A percentile compares a stretch with the other conserved stretches of the same genome.
Evolutionary conservation across 2,797 vertebrate species (phyloP).

Genomic region (Phrynocephalus vlangalii): DNA sequence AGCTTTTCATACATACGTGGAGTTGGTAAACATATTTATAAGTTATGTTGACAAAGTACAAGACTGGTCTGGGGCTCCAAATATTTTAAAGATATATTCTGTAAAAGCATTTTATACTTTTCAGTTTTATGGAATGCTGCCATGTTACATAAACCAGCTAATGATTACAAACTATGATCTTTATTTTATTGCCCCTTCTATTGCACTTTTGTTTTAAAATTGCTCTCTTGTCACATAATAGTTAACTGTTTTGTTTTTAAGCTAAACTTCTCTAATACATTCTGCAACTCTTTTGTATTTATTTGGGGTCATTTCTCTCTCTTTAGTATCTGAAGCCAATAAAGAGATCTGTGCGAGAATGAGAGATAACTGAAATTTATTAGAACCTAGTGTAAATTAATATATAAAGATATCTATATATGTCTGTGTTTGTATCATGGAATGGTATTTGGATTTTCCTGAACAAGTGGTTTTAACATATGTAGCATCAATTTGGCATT

Average conservation of each 20-base stretch:
- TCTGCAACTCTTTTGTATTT: conserved; percentile 37
- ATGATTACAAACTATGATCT: conserved; percentile 54
- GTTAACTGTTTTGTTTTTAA: conserved; percentile 42
- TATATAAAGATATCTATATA: conserved; percentile 54
- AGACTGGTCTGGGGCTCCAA: conserved; percentile 40
- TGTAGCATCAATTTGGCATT: conserved; percentile 62
- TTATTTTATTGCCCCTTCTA: conserved; percentile 47
- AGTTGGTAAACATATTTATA: conserved; percentile 58
- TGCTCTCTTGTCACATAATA: conserved; percentile 20
- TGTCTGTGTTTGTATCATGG: conserved; percentile 67
- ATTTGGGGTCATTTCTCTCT: conserved; percentile 1
- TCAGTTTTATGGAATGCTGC: conserved; percentile 20
- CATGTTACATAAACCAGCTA: not conserved
- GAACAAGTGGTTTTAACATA: conserved; percentile 67
- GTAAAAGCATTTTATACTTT: conserved; percentile 32
- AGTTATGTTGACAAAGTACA: conserved; percentile 46
- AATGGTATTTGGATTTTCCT: conserved; percentile 66
- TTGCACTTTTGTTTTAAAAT: conserved; percentile 55
- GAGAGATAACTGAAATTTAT: conserved; percentile 42
- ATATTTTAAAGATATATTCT: conserved; percentile 32
- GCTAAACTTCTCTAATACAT: not conserved
- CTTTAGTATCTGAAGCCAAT: conserved; percentile 45
- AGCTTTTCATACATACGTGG: conserved; percentile 55
- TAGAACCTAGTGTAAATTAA: conserved; percentile 59
- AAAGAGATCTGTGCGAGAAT: conserved; percentile 51